These are phyloP conservation scores for Ceriagrion tenellum DNA, from an alignment of 2,888 invertebrate genomes.

Conservation along the genomic window DNA sequence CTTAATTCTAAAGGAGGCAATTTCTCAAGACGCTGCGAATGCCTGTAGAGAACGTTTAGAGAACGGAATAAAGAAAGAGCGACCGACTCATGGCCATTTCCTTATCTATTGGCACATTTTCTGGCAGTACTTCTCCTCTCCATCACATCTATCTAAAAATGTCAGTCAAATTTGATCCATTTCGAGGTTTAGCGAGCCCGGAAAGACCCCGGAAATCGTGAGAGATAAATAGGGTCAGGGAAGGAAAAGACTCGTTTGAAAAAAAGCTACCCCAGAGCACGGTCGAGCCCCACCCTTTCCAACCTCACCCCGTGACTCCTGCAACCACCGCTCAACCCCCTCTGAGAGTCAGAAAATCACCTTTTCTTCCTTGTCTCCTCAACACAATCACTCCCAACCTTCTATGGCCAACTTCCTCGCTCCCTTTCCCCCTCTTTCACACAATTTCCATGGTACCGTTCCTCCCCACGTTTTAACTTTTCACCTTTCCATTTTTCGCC, in stretches of 20 bases:
- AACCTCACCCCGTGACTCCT: not conserved
- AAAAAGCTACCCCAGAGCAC: not conserved
- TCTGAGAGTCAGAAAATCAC: not conserved
- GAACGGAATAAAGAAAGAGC: too few relatives aligned
- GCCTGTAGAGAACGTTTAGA: too few relatives aligned
- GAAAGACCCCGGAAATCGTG: slow-evolving; percentile 17
- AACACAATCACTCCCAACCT: too few relatives aligned
- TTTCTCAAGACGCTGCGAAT: too few relatives aligned
- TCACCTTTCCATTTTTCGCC: slow-evolving; percentile 22
- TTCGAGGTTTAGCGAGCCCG: not conserved
- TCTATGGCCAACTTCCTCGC: too few relatives aligned
- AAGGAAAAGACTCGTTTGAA: not conserved
- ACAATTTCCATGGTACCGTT: not conserved
- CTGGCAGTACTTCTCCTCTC: too few relatives aligned
- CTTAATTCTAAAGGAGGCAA: too few relatives aligned
- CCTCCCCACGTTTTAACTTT: slow-evolving; percentile 19
- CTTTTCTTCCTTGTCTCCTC: not conserved
- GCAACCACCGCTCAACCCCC: not conserved
- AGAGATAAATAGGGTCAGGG: not conserved
- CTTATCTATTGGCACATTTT: too few relatives aligned
- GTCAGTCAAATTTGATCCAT: not conserved
- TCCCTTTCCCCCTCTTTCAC: not conserved
- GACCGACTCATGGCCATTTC: too few relatives aligned
- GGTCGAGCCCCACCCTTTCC: not conserved
- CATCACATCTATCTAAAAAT: too few relatives aligned